Evolutionary conservation across 64 coral and sea anemone species (phyloP), one percentile per base, ranked within the genome.

Genomic region (Catalaphyllia jardinei): DNA sequence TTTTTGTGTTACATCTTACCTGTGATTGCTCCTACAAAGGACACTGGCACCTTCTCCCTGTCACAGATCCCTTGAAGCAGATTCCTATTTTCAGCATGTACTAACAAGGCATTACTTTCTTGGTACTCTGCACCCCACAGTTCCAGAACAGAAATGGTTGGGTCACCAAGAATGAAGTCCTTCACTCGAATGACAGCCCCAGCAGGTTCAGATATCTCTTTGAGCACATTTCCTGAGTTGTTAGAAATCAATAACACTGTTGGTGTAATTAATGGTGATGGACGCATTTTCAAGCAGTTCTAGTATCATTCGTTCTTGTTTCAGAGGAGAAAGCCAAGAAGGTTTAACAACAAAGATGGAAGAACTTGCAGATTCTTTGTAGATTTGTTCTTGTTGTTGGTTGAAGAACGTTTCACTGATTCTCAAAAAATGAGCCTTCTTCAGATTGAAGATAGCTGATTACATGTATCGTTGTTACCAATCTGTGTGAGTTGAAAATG

Each of bases 111-210:
- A 95, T 98, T 98, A 24, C 93, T 98, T 73, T 98, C 96, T 51
- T 98, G 96, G 82, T 98, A 98, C 59, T 98, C 96, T 33, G 96
- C 96, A 22, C 96, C 96, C 96, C 96, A 98, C 61, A 98, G 39
- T 63, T 98, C 96, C 76, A 98, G 49, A 27, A 94, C 83, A 42
- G 96, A 98, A 78, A 98, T 52, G 11, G 96, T 98, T 19, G 96
- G 96, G 54, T 98, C 96, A 67, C 96, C 96, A 76, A 98, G 90
- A 28, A 82, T 86, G 52, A 98, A 98, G 55, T 94, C 93, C 33
- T 88, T 82, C 31, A 87, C 90, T 51, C 87, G 74, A 73, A 98
- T 95, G 22, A 95, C 16, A 9, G 96, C 96, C 61, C 96, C 96
- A 62, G 96, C 90, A 83, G 96, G 96, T 25, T 98, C 96, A 27